Base-by-base conservation (phyloP, 2,797 vertebrate species). In the Eulemur albifrons region DNA sequence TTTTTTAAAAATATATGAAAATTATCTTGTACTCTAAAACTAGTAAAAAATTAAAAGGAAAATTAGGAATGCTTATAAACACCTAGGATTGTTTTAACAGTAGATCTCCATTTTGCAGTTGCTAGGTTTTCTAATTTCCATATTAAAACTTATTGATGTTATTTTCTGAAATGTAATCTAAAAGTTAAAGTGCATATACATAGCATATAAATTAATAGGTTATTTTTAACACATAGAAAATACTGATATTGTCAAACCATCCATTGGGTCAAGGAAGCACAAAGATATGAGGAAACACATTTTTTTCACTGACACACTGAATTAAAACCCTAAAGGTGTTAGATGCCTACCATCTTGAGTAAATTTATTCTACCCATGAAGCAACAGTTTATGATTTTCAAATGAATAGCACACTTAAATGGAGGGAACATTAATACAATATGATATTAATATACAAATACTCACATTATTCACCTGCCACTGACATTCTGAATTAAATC, bases 401-500 rank as follows among this genome's bases (percentile, higher is more conserved):
- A 98, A 98, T 97, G 97, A 98, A 98, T 98, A 98, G 97, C 96
- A 97, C 91, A 98, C 97, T 98, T 98, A 98, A 98, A 98, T 97
- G 98, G 98, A 98, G 95, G 96, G 97, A 98, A 90, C 97, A 98
- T 98, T 98, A 98, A 99, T 98, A 98, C 98, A 98, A 98, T 98
- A 98, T 98, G 97, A 98, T 98, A 98, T 98, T 98, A 98, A 99
- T 98, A 98, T 95, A 98, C 97, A 98, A 98, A 98, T 98, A 98
- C 93, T 97, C 98, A 98, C 98, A 98, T 98, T 98, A 98, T 98
- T 99, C 98, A 99, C 98, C 98, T 98, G 98, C 97, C 94, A 97
- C 97, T 98, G 98, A 98, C 98, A 98, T 98, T 98, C 96, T 98
- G 98, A 98, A 98, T 99, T 98, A 98, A 98, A 99, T 98, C 98